phyloP scores from a whole-genome alignment of 2,113 vertebrate species.

The Gallinago paraguaiae region DNA sequence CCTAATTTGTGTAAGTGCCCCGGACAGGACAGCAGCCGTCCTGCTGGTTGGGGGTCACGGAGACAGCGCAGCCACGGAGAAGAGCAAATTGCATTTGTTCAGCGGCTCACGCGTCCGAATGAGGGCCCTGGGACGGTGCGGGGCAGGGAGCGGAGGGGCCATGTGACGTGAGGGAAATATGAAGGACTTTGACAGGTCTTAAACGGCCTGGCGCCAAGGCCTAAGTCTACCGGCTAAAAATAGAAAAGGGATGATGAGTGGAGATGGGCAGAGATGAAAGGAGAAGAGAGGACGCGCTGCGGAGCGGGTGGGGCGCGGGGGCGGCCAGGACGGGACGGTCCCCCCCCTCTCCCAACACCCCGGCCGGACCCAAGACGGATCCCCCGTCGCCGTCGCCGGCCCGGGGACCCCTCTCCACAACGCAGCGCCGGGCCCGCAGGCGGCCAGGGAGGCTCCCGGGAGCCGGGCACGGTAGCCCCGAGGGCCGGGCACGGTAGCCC shows the following conservation, averaged over 20 bases:
- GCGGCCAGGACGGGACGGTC: not conserved
- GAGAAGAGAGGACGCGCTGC: conserved; percentile 66
- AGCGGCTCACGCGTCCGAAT: conserved; percentile 68
- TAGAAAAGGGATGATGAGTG: conserved; percentile 86
- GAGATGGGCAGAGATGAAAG: conserved; percentile 85
- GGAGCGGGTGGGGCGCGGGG: not conserved
- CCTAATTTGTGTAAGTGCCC: conserved; percentile 83
- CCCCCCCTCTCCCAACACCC: too few species aligned
- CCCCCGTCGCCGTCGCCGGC: rapidly evolving
- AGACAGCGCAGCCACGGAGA: conserved; percentile 73
- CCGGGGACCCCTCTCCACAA: not conserved
- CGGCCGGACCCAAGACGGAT: not conserved
- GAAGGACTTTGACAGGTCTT: conserved; percentile 97
- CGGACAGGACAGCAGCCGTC: conserved; percentile 80
- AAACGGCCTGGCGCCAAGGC: conserved; percentile 95
- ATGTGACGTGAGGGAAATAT: conserved; percentile 93
- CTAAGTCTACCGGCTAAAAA: conserved; percentile 90
- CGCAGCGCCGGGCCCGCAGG: not conserved
- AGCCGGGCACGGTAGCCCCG: not conserved
- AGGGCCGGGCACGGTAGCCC: not conserved
- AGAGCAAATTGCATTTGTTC: conserved; percentile 78
- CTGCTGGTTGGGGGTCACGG: conserved; percentile 81
- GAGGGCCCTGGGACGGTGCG: conserved; percentile 66
- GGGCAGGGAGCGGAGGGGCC: conserved; percentile 79
- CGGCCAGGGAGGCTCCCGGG: not conserved